Conservation (phyloP, 2,888 invertebrate genomes). For the Cheilosia vulpina region DNA sequence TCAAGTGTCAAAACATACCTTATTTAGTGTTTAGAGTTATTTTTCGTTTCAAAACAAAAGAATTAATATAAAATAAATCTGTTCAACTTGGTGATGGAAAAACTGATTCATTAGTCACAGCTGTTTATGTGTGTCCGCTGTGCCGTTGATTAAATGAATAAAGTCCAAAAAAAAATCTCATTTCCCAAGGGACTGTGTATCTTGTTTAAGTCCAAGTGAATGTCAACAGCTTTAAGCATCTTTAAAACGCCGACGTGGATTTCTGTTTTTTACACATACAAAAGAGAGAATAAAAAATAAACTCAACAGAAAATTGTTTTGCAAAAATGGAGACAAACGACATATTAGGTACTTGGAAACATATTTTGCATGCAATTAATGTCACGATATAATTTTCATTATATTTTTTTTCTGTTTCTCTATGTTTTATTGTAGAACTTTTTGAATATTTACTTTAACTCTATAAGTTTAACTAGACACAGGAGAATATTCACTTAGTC, state of each 20-base stretch:
- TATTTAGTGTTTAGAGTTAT: constrained; percentile 16
- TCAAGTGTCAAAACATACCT: constrained; percentile 38
- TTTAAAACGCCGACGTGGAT: constrained; percentile 22
- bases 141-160: constrained; percentile 30
- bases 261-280: constrained; percentile 17
- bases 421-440: constrained; percentile 27
- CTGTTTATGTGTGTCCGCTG: constrained; percentile 25
- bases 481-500: constrained; percentile 8
- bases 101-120: constrained; percentile 28
- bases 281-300: neutral
- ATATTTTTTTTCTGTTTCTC: neutral
- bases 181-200: constrained; percentile 22
- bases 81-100: constrained; percentile 46
- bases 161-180: constrained; percentile 16
- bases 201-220: constrained; percentile 47
- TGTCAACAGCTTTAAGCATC: constrained; percentile 44
- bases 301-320: constrained; percentile 14
- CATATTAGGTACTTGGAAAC: constrained; percentile 53
- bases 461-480: constrained; percentile 19
- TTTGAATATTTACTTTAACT: constrained; percentile 26
- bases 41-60: neutral
- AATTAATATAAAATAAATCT: constrained; percentile 2
- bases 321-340: constrained; percentile 58
- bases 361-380: constrained; percentile 59
- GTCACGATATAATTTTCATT: constrained; percentile 36